These are phyloP conservation scores for Aegithalos caudatus DNA, from an alignment of 2,113 vertebrate genomes.

Conservation along the genomic window DNA sequence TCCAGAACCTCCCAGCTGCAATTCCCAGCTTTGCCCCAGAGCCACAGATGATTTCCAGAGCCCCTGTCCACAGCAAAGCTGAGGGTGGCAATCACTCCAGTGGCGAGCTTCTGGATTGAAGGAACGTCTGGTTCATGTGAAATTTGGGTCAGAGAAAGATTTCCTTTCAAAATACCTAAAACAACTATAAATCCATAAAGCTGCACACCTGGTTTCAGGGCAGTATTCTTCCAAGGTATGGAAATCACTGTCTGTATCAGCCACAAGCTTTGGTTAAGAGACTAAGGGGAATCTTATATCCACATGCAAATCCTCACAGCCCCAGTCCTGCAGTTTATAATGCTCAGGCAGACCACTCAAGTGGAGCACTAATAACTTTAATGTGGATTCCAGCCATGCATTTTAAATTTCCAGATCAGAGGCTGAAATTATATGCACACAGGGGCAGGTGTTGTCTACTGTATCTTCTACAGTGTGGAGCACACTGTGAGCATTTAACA, in stretches of 20 bases:
- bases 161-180: not conserved
- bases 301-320: not conserved
- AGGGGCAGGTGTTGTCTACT: not conserved
- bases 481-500: not conserved
- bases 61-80: rapidly evolving
- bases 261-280: not conserved
- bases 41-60: not conserved
- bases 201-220: not conserved
- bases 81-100: not conserved
- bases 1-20: rapidly evolving
- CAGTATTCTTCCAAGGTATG: not conserved
- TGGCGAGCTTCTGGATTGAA: not conserved
- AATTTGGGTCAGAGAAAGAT: not conserved
- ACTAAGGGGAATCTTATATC: not conserved
- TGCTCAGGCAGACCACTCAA: not conserved
- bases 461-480: not conserved
- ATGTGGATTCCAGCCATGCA: not conserved
- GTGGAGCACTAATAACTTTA: not conserved
- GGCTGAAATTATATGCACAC: not conserved
- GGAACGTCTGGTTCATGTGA: not conserved
- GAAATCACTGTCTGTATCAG: not conserved
- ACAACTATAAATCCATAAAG: not conserved
- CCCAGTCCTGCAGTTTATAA: not conserved
- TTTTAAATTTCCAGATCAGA: not conserved
- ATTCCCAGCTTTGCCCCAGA: not conserved